Evolutionary conservation across 2,888 invertebrate species (phyloP).

Genomic region (Lydus trimaculatus): DNA sequence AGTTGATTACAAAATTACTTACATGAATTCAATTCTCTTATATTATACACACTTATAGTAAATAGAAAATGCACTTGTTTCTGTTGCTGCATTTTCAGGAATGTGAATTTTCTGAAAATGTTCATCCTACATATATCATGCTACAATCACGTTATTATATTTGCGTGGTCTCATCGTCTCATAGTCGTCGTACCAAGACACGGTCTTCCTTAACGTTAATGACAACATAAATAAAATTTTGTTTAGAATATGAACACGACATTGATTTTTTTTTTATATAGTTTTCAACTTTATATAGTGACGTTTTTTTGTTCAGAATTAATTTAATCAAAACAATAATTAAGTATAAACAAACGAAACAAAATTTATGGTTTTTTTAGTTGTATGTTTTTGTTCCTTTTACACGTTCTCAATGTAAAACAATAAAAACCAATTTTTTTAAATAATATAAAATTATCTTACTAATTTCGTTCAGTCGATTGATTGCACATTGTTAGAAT

Average conservation of each 20-base stretch:
- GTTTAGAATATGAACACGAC: conserved; percentile 42
- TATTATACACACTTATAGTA: not conserved
- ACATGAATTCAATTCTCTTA: conserved; percentile 12
- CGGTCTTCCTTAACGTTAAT: conserved; percentile 56
- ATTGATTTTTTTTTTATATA: conserved; percentile 43
- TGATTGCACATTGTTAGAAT: not conserved
- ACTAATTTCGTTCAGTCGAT: not conserved
- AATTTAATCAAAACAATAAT: conserved; percentile 15
- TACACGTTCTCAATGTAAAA: not conserved
- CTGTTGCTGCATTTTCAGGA: conserved; percentile 31
- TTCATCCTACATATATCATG: conserved; percentile 53
- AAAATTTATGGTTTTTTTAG: not conserved
- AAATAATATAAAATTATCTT: not conserved
- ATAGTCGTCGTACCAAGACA: conserved; percentile 57
- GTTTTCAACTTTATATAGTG: conserved; percentile 17
- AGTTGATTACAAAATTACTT: not conserved
- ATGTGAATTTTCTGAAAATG: conserved; percentile 30
- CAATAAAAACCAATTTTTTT: no score
- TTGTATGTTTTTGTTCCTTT: not conserved
- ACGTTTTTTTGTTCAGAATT: conserved; percentile 13
- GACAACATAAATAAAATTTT: conserved; percentile 55
- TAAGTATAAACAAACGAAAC: not conserved
- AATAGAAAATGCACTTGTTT: conserved; percentile 16
- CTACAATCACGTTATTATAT: conserved; percentile 58
- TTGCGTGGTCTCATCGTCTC: conserved; percentile 57